phyloP scores from a whole-genome alignment of 2,888 invertebrate genomes.

The Drosophila buzzatii region DNA sequence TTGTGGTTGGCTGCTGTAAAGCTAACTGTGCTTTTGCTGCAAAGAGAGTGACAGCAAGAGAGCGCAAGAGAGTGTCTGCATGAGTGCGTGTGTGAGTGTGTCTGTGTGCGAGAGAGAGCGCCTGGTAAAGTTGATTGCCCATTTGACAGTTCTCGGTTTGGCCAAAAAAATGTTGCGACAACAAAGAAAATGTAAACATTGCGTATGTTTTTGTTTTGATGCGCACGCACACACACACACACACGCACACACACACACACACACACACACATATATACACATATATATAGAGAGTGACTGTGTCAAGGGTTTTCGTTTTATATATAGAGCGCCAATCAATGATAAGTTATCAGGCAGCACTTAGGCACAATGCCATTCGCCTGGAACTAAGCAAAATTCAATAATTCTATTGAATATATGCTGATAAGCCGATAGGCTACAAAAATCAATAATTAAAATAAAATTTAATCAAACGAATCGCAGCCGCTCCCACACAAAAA shows the following conservation, averaged over 20 bases:
- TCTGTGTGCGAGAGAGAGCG: conserved; percentile 21
- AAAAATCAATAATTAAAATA: conserved; percentile 1
- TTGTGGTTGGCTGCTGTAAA: conserved; percentile 55
- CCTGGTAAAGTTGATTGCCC: conserved; percentile 58
- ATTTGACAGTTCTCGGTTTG: conserved; percentile 63
- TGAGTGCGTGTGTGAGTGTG: background rate
- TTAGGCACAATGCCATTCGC: conserved; percentile 52
- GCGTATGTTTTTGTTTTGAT: conserved; percentile 74
- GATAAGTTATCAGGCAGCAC: conserved; percentile 68
- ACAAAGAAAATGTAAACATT: conserved; percentile 78
- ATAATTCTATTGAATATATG: conserved; percentile 31
- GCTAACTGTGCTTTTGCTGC: conserved; percentile 64
- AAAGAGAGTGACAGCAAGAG: conserved; percentile 22
- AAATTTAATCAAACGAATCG: background rate
- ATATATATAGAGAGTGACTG: conserved; percentile 13
- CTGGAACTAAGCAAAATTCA: conserved; percentile 66
- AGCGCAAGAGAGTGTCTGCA: conserved; percentile 2
- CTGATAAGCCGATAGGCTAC: conserved; percentile 27
- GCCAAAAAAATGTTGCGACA: conserved; percentile 62
- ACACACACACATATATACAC: background rate
- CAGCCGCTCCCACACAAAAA: background rate
- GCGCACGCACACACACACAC: conserved; percentile 47
- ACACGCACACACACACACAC: conserved; percentile 4
- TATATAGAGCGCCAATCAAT: conserved; percentile 56
- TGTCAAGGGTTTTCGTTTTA: conserved; percentile 41